Percentiles rank a stretch among this genome's conserved stretches.
Evolutionary conservation across 2,113 vertebrate genomes (phyloP).

Genomic region (Ammodytes marinus): DNA sequence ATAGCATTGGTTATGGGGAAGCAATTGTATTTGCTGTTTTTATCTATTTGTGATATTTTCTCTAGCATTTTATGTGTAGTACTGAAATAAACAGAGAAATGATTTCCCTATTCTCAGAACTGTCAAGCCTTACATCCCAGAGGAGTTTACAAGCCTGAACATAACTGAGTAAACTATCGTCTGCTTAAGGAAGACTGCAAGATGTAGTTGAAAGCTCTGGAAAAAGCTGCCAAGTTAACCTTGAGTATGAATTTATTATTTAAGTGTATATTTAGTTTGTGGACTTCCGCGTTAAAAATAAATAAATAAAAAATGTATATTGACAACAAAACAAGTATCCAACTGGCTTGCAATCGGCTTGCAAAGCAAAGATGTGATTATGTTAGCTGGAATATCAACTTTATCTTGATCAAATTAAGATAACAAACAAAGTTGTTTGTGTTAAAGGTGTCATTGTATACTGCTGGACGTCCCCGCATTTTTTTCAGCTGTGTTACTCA

Average conservation of each 20-base stretch:
- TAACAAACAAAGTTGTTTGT: constrained; percentile 1
- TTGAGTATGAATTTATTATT: background rate
- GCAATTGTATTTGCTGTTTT: too few relatives aligned
- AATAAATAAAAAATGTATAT: background rate
- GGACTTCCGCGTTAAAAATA: background rate
- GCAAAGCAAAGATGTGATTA: background rate
- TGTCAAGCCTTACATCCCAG: background rate
- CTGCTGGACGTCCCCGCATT: constrained; percentile 29
- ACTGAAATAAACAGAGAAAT: too few relatives aligned
- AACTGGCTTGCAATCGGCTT: background rate
- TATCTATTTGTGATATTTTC: too few relatives aligned
- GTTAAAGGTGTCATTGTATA: constrained; percentile 29
- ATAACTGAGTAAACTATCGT: background rate
- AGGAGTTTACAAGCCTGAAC: background rate
- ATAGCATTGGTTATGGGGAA: too few relatives aligned
- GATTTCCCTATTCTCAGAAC: background rate
- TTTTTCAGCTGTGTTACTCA: constrained; percentile 54
- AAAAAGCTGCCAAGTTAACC: background rate
- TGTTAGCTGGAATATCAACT: background rate
- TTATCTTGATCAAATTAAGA: background rate
- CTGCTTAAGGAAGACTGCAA: background rate
- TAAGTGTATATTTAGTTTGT: background rate
- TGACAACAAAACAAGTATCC: background rate
- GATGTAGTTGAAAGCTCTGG: background rate
- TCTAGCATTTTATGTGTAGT: too few relatives aligned